Conservation (phyloP, 2,888 invertebrate species). For the Yponomeuta plumbellus region DNA sequence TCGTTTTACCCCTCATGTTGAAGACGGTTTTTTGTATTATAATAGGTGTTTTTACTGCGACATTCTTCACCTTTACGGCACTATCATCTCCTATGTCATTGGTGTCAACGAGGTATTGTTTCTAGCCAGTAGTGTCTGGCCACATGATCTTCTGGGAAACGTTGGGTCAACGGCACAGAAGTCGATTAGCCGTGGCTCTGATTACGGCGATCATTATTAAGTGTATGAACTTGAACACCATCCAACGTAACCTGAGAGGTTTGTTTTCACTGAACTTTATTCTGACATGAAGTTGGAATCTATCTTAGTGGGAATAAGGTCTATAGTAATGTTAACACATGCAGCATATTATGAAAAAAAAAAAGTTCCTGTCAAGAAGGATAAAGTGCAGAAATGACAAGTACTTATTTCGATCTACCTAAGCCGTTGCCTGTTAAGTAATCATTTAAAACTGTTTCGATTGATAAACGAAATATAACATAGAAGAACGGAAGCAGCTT, state of each 20-base stretch:
- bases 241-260: conserved; percentile 18
- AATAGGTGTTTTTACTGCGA: too few species aligned
- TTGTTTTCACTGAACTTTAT: conserved; percentile 14
- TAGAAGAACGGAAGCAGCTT: too few species aligned
- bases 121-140: background rate
- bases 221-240: conserved; percentile 14
- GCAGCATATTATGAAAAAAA: too few species aligned
- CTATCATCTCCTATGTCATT: background rate
- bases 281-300: conserved; percentile 26
- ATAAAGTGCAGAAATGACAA: too few species aligned
- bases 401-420: too few species aligned
- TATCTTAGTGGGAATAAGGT: conserved; percentile 9
- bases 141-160: conserved; percentile 12
- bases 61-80: background rate
- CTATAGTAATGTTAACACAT: background rate
- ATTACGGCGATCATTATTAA: conserved; percentile 29
- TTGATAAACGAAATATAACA: too few species aligned
- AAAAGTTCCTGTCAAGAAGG: too few species aligned
- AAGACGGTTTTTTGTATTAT: too few species aligned
- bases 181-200: conserved; percentile 30
- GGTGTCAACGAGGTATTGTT: conserved; percentile 4
- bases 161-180: conserved; percentile 28
- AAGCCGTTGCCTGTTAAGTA: too few species aligned
- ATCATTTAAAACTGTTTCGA: too few species aligned
- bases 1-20: too few species aligned